Evolutionary conservation across 1,140 invertebrate genomes (phyloP), one percentile per base, ranked within the genome.

Genomic region (Adelges cooleyi): DNA sequence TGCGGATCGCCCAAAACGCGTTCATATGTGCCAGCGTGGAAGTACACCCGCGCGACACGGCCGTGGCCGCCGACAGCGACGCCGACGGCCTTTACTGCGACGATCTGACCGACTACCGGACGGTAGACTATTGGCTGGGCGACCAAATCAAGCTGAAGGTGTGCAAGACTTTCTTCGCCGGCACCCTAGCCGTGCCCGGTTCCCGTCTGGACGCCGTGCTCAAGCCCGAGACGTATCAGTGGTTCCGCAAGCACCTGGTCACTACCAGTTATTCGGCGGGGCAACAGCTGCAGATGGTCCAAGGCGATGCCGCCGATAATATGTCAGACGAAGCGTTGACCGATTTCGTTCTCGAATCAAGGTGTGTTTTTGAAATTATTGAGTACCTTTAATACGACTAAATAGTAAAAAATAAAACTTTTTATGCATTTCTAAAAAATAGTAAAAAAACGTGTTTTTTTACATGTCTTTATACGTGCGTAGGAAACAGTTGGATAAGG

Each of bases 401-500:
- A n/a, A n/a, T n/a, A n/a, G n/a, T n/a, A n/a, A n/a, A n/a, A n/a
- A n/a, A n/a, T n/a, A n/a, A n/a, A n/a, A n/a, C n/a, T n/a, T n/a
- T n/a, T n/a, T n/a, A n/a, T n/a, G n/a, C n/a, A n/a, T n/a, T n/a
- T n/a, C n/a, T n/a, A n/a, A n/a, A n/a, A n/a, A n/a, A n/a, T n/a
- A n/a, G n/a, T n/a, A n/a, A n/a, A n/a, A n/a, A n/a, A n/a, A n/a
- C n/a, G n/a, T n/a, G n/a, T n/a, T n/a, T n/a, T n/a, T n/a, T n/a
- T n/a, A n/a, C n/a, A n/a, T n/a, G n/a, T n/a, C n/a, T n/a, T n/a
- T n/a, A n/a, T n/a, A n/a, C n/a, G n/a, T n/a, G n/a, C 33, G 11
- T 52, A 52, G 50, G 20, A 52, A 52, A 36, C 17, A 52, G 20
- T 52, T 52, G 13, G 29, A 52, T 3, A 52, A 52, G 29, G 29